Conservation (phyloP, 1,140 invertebrate genomes). For the Drosophila dunni region DNA sequence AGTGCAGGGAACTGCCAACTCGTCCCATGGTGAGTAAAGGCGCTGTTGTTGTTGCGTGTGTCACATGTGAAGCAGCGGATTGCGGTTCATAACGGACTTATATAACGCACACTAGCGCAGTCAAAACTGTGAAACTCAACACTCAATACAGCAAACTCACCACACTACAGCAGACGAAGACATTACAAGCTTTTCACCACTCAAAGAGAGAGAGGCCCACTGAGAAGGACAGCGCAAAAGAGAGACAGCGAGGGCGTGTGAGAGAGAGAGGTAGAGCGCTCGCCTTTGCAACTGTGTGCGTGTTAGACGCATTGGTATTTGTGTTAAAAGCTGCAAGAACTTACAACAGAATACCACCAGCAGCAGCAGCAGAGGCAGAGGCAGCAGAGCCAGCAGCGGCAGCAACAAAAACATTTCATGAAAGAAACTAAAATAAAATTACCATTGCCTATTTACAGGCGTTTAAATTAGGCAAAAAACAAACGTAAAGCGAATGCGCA, state of each 20-base stretch:
- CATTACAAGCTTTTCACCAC: constrained; percentile 42
- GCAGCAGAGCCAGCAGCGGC: constrained; percentile 25
- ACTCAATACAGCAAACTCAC: constrained; percentile 3
- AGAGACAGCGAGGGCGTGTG: not conserved
- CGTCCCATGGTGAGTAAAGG: constrained; percentile 26
- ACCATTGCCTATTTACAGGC: constrained; percentile 30
- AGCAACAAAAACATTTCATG: not conserved
- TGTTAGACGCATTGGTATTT: constrained; percentile 60
- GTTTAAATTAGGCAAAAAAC: not conserved
- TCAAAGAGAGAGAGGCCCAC: not conserved
- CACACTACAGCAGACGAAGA: constrained; percentile 12
- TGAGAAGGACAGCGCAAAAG: not conserved
- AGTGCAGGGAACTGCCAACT: constrained; percentile 38
- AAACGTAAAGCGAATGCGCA: not conserved
- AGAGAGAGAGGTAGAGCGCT: too few species aligned
- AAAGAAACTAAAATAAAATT: constrained; percentile 12
- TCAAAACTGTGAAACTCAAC: not conserved
- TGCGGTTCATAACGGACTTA: constrained; percentile 66
- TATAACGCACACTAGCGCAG: constrained; percentile 73
- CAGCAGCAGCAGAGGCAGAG: constrained; percentile 31
- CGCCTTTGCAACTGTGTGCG: constrained; percentile 41
- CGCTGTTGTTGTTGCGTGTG: constrained; percentile 23
- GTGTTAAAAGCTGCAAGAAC: constrained; percentile 80
- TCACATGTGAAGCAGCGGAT: constrained; percentile 29
- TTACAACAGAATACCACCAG: constrained; percentile 36